Conservation (phyloP, 1,140 invertebrate genomes). For the Papilio dardanus region DNA sequence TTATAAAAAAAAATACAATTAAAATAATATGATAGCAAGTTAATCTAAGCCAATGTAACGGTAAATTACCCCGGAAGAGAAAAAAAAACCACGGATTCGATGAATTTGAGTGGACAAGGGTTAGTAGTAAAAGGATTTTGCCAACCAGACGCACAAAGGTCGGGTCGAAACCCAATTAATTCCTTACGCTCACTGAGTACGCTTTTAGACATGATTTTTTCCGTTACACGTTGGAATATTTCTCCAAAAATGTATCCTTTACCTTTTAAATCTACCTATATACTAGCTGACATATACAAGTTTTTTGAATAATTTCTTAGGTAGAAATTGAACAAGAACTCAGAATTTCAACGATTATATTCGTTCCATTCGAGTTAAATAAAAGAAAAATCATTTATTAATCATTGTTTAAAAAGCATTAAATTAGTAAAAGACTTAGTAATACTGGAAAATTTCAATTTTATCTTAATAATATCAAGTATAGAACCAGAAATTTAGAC, state of each 20-base stretch:
- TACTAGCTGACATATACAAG: neutral
- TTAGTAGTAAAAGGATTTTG: slow-evolving; percentile 20
- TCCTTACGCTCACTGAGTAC: slow-evolving; percentile 21
- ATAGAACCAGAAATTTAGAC: too few species aligned
- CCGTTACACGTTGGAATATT: neutral
- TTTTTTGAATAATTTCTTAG: too few species aligned
- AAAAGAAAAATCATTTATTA: too few species aligned
- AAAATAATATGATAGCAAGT: neutral
- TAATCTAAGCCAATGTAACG: slow-evolving; percentile 17
- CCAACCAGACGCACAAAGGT: slow-evolving; percentile 24
- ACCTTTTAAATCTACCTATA: neutral
- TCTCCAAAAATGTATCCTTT: neutral
- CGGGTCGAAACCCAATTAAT: slow-evolving; percentile 24
- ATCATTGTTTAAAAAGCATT: too few species aligned
- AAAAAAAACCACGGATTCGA: slow-evolving; percentile 17
- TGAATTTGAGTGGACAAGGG: slow-evolving; percentile 26
- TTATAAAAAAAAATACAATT: neutral
- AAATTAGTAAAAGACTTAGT: too few species aligned
- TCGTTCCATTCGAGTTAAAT: too few species aligned
- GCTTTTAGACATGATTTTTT: slow-evolving; percentile 10
- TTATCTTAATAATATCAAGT: too few species aligned
- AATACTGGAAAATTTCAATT: too few species aligned
- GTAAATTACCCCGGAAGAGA: slow-evolving; percentile 20
- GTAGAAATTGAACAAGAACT: too few species aligned
- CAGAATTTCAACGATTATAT: too few species aligned